Conservation (phyloP, 2,797 vertebrate species). For the Artibeus jamaicensis region DNA sequence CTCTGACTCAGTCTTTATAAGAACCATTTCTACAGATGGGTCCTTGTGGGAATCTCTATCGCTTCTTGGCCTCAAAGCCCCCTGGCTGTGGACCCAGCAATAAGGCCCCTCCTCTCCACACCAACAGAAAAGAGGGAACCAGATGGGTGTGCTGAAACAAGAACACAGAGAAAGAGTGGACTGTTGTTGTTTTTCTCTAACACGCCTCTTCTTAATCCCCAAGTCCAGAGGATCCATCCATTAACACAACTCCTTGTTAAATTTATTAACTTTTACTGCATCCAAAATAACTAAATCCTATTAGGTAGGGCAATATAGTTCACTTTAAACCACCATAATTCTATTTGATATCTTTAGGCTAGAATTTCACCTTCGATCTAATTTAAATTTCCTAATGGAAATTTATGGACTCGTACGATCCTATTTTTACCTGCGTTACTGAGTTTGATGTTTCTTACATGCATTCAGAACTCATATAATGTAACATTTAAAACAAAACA, state of each 20-base stretch:
- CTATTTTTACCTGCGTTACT: neutral
- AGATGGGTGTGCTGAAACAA: neutral
- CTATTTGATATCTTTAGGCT: neutral
- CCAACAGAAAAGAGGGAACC: neutral
- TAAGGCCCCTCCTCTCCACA: neutral
- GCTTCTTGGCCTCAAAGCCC: neutral
- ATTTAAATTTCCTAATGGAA: neutral
- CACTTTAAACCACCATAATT: neutral
- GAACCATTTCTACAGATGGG: neutral
- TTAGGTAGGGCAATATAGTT: neutral
- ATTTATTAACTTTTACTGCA: constrained; percentile 14
- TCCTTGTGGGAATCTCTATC: neutral
- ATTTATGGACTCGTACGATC: neutral
- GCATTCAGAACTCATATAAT: neutral
- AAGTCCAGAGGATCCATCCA: neutral
- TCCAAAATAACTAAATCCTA: neutral
- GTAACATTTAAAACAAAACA: neutral
- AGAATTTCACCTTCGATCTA: neutral
- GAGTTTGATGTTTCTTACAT: neutral
- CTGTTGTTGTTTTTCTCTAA: neutral
- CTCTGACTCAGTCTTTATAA: neutral
- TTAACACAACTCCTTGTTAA: neutral
- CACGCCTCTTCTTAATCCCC: neutral
- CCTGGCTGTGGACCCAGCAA: neutral
- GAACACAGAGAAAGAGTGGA: neutral